Percentiles rank a stretch among this genome's conserved stretches.
phyloP scores from a whole-genome alignment of 2,797 vertebrate species.

The Poeciliopsis presidionis region DNA sequence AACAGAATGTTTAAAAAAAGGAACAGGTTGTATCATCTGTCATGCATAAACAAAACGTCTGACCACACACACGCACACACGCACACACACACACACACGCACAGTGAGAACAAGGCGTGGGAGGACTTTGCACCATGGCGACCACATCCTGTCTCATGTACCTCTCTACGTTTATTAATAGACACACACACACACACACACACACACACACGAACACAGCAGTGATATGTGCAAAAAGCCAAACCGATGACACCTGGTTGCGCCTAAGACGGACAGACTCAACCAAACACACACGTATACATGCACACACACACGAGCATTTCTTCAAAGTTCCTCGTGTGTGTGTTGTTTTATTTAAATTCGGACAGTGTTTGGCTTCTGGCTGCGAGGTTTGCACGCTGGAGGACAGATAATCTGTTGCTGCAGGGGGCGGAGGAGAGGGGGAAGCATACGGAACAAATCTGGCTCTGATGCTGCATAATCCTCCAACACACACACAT shows the following conservation, averaged over 20 bases:
- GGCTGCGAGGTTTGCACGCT: slow-evolving; percentile 39
- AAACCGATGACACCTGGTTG: slow-evolving; percentile 26
- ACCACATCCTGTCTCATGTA: slow-evolving; percentile 78
- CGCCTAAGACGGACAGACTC: slow-evolving; percentile 26
- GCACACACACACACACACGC: slow-evolving; percentile 34
- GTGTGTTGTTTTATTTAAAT: slow-evolving; percentile 28
- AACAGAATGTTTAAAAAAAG: slow-evolving; percentile 34
- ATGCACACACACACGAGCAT: not conserved
- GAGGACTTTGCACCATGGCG: slow-evolving; percentile 75
- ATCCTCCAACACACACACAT: slow-evolving; percentile 46
- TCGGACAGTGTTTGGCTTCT: slow-evolving; percentile 35
- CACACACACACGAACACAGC: slow-evolving; percentile 17
- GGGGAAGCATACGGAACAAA: slow-evolving; percentile 68
- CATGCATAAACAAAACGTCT: slow-evolving; percentile 49
- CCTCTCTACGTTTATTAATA: slow-evolving; percentile 71
- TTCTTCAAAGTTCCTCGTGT: slow-evolving; percentile 7
- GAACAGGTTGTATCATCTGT: slow-evolving; percentile 43
- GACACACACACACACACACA: slow-evolving; percentile 38
- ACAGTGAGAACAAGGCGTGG: slow-evolving; percentile 63
- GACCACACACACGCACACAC: slow-evolving; percentile 49
- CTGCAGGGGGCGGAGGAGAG: slow-evolving; percentile 15
- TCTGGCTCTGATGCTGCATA: slow-evolving; percentile 66
- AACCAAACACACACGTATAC: not conserved
- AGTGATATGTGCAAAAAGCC: slow-evolving; percentile 38
- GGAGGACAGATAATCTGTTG: slow-evolving; percentile 64